These are phyloP conservation scores for Penaeus monodon DNA, from an alignment of 2,888 invertebrate genomes.

Conservation along the genomic window DNA sequence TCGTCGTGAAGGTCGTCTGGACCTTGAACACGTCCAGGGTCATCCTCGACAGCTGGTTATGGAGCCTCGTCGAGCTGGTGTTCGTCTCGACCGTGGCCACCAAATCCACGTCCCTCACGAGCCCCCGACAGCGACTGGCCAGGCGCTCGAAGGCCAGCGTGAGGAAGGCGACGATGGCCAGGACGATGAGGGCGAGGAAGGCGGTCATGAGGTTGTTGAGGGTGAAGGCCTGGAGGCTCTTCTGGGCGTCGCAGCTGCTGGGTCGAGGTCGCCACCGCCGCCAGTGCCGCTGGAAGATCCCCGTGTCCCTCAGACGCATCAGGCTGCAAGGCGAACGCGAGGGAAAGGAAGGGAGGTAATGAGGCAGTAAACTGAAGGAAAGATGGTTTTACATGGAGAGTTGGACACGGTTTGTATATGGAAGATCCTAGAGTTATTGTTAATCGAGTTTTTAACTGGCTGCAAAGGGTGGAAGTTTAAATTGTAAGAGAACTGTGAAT, in stretches of 20 bases:
- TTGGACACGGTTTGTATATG: too few species aligned
- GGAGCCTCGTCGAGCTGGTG: constrained; percentile 9
- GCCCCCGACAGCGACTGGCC: neutral
- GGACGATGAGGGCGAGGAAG: constrained; percentile 1
- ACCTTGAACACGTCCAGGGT: constrained; percentile 20
- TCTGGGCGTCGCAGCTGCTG: neutral
- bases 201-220: constrained; percentile 3
- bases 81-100: constrained; percentile 13
- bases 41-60: constrained; percentile 18
- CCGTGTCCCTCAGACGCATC: constrained; percentile 14
- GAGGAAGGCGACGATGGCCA: neutral
- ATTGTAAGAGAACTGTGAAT: too few species aligned
- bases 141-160: neutral
- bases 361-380: too few species aligned
- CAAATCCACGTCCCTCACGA: neutral
- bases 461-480: too few species aligned
- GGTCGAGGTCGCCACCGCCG: constrained; percentile 14
- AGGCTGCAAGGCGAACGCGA: neutral
- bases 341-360: too few species aligned
- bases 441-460: too few species aligned
- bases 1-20: constrained; percentile 25
- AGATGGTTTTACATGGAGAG: too few species aligned
- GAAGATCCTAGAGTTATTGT: too few species aligned
- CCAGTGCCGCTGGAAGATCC: constrained; percentile 20
- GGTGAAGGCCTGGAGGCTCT: constrained; percentile 24